Base-by-base conservation (phyloP, 1,140 invertebrate species). In the Lasioglossum baleicum region DNA sequence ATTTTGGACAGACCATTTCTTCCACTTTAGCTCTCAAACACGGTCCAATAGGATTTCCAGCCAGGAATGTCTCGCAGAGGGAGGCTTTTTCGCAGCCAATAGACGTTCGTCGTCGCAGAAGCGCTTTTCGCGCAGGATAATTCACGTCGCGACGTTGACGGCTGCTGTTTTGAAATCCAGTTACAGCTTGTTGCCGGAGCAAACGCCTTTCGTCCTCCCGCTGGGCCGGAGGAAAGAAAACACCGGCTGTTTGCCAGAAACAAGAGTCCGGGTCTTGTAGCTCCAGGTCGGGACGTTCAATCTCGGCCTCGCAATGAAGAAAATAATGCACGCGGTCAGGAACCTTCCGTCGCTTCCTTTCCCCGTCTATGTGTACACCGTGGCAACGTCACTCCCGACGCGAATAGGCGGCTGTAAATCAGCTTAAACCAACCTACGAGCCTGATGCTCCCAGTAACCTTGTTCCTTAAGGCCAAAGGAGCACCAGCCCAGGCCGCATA, bases 111-210 rank as follows among this genome's bases (percentile, higher is more conserved):
- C 20, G 13, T 53, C 42, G 7, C 7, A 2, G n/a, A 3, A 44
- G 44, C n/a, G 10, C 2, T 22, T 66, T 7, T 7, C 40, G 20
- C 10, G n/a, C 5, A 7, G 7, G 26, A 56, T 69, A 69, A 69
- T 56, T 69, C 17, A 10, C 26, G 61, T 22, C 15, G 20, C 8
- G 40, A 44, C 20, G 64, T 10, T 42, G 64, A 20, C 42, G 40
- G 2, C n/a, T 66, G 8, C 35, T 56, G 31, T 69, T 69, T 69
- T 69, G 67, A 53, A 69, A 69, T 69, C 26, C 67, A n/a, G 67
- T 69, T 69, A 69, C 51, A 26, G 48, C 26, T 17, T 69, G 67
- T 69, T 56, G 67, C 22, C 48, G 67, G 2, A 56, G 51, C 17
- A 69, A 69, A 69, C 67, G 17, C 7, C 20, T 48, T 26, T 6